These are phyloP conservation scores for Coecobrya sp. DNA, from an alignment of 2,888 invertebrate species.

Conservation along the genomic window DNA sequence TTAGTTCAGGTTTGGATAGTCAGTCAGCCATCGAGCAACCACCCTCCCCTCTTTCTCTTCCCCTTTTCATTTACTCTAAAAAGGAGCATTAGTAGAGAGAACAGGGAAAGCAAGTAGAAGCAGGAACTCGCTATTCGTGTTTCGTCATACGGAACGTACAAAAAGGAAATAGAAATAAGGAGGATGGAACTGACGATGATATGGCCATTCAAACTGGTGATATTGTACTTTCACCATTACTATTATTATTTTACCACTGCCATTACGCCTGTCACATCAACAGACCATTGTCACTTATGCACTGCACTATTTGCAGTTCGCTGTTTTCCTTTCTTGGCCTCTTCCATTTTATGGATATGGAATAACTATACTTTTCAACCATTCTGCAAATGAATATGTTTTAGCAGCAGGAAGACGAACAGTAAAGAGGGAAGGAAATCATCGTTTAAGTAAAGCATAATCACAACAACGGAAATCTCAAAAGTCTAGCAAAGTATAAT, in stretches of 20 bases:
- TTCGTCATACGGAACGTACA: neutral
- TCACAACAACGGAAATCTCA: constrained; percentile 66
- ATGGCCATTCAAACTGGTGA: constrained; percentile 75
- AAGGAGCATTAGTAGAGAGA: constrained; percentile 28
- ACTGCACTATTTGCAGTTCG: constrained; percentile 17
- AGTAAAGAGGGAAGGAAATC: constrained; percentile 73
- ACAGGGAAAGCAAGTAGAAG: neutral
- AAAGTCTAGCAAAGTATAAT: neutral
- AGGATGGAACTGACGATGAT: constrained; percentile 73
- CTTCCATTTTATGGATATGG: neutral
- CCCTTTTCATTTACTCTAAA: constrained; percentile 55
- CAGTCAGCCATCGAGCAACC: constrained; percentile 32
- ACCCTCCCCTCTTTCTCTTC: constrained; percentile 49
- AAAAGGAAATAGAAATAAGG: constrained; percentile 67
- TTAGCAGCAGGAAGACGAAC: constrained; percentile 44
- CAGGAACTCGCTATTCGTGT: too few relatives aligned
- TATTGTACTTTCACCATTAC: constrained; percentile 81
- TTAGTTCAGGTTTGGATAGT: neutral
- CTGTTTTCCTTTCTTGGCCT: constrained; percentile 12
- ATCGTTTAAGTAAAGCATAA: constrained; percentile 68
- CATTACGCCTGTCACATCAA: constrained; percentile 74
- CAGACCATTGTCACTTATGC: constrained; percentile 73
- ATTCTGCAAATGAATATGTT: constrained; percentile 64
- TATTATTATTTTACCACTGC: constrained; percentile 65
- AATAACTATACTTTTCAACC: neutral